These are phyloP conservation scores for Drosophila mojavensis DNA, from an alignment of 1,140 invertebrate species.

Conservation along the genomic window DNA sequence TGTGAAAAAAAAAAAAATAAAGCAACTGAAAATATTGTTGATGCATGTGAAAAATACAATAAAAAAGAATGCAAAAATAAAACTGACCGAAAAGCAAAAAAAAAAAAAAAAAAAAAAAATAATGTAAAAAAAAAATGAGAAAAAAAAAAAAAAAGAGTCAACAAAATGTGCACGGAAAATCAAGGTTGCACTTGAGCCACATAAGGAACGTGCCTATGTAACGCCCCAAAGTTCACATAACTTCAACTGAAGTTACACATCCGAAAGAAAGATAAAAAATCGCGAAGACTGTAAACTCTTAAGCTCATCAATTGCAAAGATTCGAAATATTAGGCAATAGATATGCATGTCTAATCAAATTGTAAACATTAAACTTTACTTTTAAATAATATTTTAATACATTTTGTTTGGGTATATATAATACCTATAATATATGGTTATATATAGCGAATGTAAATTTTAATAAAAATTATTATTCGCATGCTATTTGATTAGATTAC, in stretches of 20 bases:
- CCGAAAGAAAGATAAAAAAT: too few species aligned
- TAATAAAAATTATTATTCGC: neutral
- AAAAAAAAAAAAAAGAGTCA: slow-evolving; percentile 8
- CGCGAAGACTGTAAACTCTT: too few species aligned
- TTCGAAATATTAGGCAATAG: too few species aligned
- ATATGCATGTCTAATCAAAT: too few species aligned
- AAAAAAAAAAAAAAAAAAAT: slow-evolving; percentile 6
- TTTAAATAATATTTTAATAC: too few species aligned
- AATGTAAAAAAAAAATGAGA: neutral
- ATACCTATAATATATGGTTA: too few species aligned
- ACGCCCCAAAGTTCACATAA: slow-evolving; percentile 42
- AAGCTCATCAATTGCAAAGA: neutral
- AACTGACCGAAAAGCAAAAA: slow-evolving; percentile 31
- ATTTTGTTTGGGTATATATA: too few species aligned
- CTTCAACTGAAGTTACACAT: neutral
- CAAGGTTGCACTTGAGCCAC: slow-evolving; percentile 64
- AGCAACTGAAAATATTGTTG: slow-evolving; percentile 56
- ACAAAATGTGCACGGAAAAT: slow-evolving; percentile 65
- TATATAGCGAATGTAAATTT: neutral
- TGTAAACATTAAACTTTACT: too few species aligned
- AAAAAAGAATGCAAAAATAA: slow-evolving; percentile 28
- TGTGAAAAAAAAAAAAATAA: slow-evolving; percentile 40
- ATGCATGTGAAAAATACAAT: slow-evolving; percentile 69
- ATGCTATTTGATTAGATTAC: neutral
- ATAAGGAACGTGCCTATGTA: slow-evolving; percentile 64